Evolutionary conservation across 1,140 invertebrate genomes (phyloP), one percentile per base, ranked within the genome.

Genomic region (Bombus balteatus): DNA sequence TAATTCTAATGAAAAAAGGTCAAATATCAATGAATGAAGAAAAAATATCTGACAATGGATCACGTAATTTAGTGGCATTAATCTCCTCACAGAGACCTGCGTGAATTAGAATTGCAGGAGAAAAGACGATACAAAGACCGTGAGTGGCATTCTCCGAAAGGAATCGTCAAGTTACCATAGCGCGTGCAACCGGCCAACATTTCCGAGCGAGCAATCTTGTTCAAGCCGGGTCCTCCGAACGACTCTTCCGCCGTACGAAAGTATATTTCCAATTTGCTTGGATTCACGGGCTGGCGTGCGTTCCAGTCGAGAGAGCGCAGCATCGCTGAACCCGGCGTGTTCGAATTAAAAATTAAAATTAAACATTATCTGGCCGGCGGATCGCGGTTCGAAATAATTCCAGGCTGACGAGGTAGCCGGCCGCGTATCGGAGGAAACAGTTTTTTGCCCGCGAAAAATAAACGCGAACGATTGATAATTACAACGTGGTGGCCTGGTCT

Each of bases 401-500:
- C 81, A 65, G 13, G 25, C 57, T 75, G 71, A 65, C 80, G 37
- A 43, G 32, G 15, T 39, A 57, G 79, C n/a, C 34, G 53, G 39
- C 57, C 37, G 59, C 32, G 59, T 53, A 74, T 83, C 41, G n/a
- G 76, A n/a, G 72, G 81, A 83, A 83, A 76, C 59, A 34, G 59
- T 37, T 43, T 83, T 73, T 47, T 43, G 39, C 57, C 71, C 39
- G 62, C 43, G 71, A 72, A 62, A 82, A 83, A 75, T 76, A 83
- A 83, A 83, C 37, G 59, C 81, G 65, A 34, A 66, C 72, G 81
- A 83, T 83, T 78, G 74, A 77, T 83, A 83, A 83, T 83, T 83
- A 57, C 81, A 68, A 8, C 34, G 74, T 4, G 12, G 74, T 8
- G 32, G 34, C 32, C 43, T 41, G 3, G n/a, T 83, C 65, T 83